phyloP scores from a whole-genome alignment of 1,140 invertebrate species.

The Maniola jurtina region DNA sequence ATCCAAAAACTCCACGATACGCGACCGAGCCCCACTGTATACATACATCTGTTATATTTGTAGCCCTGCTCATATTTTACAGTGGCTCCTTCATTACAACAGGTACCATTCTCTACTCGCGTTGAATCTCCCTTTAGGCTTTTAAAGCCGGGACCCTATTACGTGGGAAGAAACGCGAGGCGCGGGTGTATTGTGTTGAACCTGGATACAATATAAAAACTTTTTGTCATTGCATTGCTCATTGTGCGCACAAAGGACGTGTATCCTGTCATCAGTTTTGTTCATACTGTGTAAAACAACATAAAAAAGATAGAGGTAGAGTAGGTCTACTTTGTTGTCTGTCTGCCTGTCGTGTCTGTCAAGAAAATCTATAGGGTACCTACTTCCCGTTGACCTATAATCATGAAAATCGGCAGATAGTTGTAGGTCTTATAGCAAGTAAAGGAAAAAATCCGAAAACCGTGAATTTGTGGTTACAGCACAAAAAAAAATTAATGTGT shows the following conservation, averaged over 20 bases:
- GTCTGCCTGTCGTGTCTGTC: too few species aligned
- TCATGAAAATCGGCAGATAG: too few species aligned
- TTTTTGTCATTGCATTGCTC: conserved; percentile 62
- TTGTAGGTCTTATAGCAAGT: too few species aligned
- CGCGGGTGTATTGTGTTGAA: conserved; percentile 57
- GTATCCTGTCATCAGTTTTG: conserved; percentile 53
- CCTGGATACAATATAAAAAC: conserved; percentile 53
- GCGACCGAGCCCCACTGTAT: too few species aligned
- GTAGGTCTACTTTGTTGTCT: background rate
- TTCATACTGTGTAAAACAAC: conserved; percentile 14
- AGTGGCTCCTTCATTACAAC: conserved; percentile 27
- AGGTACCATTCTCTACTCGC: conserved; percentile 26
- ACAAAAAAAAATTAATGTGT: too few species aligned
- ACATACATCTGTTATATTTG: background rate
- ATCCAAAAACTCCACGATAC: background rate
- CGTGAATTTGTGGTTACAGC: too few species aligned
- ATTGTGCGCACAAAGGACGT: conserved; percentile 61
- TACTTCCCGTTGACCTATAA: too few species aligned
- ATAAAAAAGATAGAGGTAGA: background rate
- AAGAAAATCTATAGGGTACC: too few species aligned
- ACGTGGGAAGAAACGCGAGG: conserved; percentile 59
- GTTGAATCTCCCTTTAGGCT: conserved; percentile 28
- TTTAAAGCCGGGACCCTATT: conserved; percentile 32
- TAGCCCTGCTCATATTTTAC: conserved; percentile 15
- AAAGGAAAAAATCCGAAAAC: too few species aligned